Conservation (phyloP, 2,113 vertebrate genomes). For the Aix galericulata region DNA sequence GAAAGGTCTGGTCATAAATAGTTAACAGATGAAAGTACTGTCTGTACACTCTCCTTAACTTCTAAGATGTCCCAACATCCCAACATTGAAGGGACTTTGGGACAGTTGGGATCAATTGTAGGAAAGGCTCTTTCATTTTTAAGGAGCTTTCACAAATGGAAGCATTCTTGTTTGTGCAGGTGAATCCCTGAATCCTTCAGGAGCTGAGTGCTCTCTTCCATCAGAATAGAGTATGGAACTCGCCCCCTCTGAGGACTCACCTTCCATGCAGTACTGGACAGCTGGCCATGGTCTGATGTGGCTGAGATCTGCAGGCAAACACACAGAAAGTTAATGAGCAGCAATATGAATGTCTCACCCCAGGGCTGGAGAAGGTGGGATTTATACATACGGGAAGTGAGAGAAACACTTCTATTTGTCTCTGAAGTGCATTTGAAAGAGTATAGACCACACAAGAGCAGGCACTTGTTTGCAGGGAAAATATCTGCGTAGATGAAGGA, state of each 20-base stretch:
- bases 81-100: too few relatives aligned
- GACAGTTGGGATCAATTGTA: neutral
- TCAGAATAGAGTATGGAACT: neutral
- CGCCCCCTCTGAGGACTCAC: neutral
- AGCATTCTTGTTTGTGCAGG: neutral
- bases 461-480: neutral
- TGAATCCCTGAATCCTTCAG: neutral
- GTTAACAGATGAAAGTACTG: neutral
- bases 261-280: neutral
- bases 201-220: neutral
- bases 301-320: neutral
- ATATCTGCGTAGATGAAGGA: neutral
- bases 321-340: neutral
- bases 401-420: neutral
- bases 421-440: neutral
- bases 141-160: neutral
- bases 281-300: neutral
- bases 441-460: fast-evolving
- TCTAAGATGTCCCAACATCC: neutral
- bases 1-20: neutral
- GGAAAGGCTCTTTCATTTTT: neutral
- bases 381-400: neutral
- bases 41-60: neutral
- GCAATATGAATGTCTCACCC: neutral
- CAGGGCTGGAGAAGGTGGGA: neutral